Conservation (phyloP, 2,888 invertebrate species). For the Gymnocheta viridis region DNA sequence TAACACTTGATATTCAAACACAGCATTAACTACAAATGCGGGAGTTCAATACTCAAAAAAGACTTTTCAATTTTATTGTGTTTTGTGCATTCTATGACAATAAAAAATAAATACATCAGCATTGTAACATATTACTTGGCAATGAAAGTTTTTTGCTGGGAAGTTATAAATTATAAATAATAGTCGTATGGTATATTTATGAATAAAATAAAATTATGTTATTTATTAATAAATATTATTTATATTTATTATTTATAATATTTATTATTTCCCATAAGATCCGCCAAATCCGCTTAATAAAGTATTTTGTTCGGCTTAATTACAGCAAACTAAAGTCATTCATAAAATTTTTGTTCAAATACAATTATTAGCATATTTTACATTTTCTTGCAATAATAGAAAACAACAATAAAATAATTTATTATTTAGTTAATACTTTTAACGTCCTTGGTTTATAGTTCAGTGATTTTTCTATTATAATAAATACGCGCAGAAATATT, state of each 20-base stretch:
- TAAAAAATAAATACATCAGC: no score
- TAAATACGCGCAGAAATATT: neutral
- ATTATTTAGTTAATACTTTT: slow-evolving; percentile 13
- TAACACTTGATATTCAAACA: no score
- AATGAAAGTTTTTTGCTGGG: no score
- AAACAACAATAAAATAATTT: neutral
- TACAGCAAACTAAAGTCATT: neutral
- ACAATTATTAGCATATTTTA: neutral
- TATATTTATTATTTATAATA: neutral
- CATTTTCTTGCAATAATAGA: neutral
- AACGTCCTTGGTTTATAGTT: slow-evolving; percentile 52
- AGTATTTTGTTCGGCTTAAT: neutral
- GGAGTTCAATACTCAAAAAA: no score
- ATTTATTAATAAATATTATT: neutral
- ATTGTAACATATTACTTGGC: no score
- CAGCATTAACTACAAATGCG: no score
- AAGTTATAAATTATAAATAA: no score
- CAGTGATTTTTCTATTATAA: slow-evolving; percentile 22
- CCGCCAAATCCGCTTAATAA: neutral
- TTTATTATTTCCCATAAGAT: neutral
- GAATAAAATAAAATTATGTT: no score
- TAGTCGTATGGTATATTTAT: no score
- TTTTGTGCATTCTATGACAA: no score
- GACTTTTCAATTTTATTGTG: no score
- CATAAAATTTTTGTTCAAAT: neutral